Percentiles rank a stretch among this genome's conserved stretches.
Evolutionary conservation across 2,113 vertebrate genomes (phyloP).

Genomic region (Gasterosteus aculeatus): DNA sequence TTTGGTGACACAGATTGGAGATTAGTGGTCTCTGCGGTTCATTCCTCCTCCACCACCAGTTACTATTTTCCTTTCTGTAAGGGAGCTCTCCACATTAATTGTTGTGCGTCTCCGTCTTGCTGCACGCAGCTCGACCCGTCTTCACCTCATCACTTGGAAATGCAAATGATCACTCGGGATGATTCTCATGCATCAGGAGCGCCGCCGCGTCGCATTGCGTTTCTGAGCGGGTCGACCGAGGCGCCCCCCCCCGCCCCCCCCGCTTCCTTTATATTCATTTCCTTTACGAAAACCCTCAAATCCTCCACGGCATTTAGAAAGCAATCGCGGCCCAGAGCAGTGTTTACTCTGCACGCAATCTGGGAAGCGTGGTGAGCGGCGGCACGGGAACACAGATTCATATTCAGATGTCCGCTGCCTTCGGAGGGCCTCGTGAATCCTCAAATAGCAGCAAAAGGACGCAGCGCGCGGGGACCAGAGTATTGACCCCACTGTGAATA

Average conservation of each 20-base stretch:
- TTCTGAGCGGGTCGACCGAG: conserved; percentile 45
- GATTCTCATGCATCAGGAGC: conserved; percentile 43
- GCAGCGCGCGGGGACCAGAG: neutral
- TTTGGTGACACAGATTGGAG: conserved; percentile 20
- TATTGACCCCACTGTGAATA: conserved; percentile 1
- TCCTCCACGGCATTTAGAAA: conserved; percentile 64
- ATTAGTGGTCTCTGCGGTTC: conserved; percentile 20
- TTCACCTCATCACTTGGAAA: conserved; percentile 52
- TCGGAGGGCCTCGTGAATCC: conserved; percentile 43
- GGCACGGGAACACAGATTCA: conserved; percentile 40
- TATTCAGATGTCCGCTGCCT: conserved; percentile 30
- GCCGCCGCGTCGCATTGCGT: conserved; percentile 27
- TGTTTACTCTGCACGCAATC: conserved; percentile 66
- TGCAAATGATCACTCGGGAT: conserved; percentile 39
- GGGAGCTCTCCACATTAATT: conserved; percentile 29
- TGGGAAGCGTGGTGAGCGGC: conserved; percentile 43
- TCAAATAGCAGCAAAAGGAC: conserved; percentile 23
- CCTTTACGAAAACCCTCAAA: conserved; percentile 54
- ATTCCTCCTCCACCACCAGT: conserved; percentile 22
- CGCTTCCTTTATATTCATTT: conserved; percentile 57
- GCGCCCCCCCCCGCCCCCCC: conserved; percentile 7
- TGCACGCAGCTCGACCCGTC: conserved; percentile 5
- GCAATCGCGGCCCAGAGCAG: conserved; percentile 38
- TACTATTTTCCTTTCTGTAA: conserved; percentile 14
- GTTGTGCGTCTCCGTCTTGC: conserved; percentile 22